Base-by-base conservation (phyloP, 2,797 vertebrate genomes). In the Platyrinchus mystaceus region DNA sequence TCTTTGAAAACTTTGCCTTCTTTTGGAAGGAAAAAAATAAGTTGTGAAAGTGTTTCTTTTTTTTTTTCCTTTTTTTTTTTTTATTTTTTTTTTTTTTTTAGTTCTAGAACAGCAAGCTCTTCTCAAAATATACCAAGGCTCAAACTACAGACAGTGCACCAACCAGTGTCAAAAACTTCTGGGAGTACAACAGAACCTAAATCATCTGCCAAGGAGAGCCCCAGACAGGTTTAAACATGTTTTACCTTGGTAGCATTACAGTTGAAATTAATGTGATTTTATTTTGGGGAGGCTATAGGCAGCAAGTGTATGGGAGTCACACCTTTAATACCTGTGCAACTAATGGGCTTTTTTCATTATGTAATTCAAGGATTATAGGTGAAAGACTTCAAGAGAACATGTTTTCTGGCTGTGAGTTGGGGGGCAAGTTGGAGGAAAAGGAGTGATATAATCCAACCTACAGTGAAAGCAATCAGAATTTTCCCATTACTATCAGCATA, bases 101-200 rank as follows among this genome's bases (percentile, higher is more conserved):
- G 53, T 90, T 84, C 59, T 88, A 98, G 98, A 94, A 56, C 89
- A 77, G 66, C 74, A 59, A 93, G 95, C 83, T 95, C 60, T 58
- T 97, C 85, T 91, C 97, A 98, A 87, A 97, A 95, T 84, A 95
- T 98, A 44, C 97, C 98, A 62, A 97, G 96, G 88, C 96, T 98
- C 67, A 88, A 52, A 73, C 95, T 97, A 63, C 94, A 95, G 16
- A 68, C 90, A 11, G 32, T 23, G 23, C 97, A 96, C 77, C 96
- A 59, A 28, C 94, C 96, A 1, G 27, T 66, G 18, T 97, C 98
- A 58, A 98, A 96, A 97, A 87, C 87, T 20, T 80, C 62, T 49
- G 91, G 70, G n/a, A 98, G 79, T 70, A 73, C 90, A 28, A 46
- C 84, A 19, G 97, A 98, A 39, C 32, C 76, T n/a, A 98, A 97